phyloP scores from a whole-genome alignment of 2,797 vertebrate species.

The Gambusia yucatana region DNA sequence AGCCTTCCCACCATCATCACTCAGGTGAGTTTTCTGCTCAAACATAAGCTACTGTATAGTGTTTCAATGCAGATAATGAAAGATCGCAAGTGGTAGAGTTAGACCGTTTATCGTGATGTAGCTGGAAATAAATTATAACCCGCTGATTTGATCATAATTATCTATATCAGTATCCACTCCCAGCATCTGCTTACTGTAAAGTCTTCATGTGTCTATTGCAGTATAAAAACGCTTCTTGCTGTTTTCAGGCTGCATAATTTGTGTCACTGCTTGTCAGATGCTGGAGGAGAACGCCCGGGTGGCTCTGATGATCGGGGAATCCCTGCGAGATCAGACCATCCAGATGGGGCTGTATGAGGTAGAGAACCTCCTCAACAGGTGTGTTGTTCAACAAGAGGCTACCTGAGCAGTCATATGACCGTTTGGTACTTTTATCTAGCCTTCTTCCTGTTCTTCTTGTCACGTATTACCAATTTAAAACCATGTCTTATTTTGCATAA shows the following conservation, averaged over 20 bases:
- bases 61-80: not conserved
- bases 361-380: constrained; percentile 90
- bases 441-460: not conserved
- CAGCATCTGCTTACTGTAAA: constrained; percentile 1
- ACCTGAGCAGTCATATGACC: not conserved
- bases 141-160: not conserved
- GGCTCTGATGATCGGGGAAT: constrained; percentile 85
- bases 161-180: not conserved
- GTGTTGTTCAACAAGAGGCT: not conserved
- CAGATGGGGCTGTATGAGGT: constrained; percentile 92
- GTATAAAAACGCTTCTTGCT: not conserved
- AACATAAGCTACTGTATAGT: not conserved
- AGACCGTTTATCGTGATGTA: not conserved
- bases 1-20: constrained; percentile 90
- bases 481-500: not conserved
- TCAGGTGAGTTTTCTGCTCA: constrained; percentile 80
- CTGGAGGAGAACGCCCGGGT: constrained; percentile 92
- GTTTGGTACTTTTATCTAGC: not conserved
- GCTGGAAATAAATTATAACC: not conserved
- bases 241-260: not conserved
- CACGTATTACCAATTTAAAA: not conserved
- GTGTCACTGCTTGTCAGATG: constrained; percentile 81
- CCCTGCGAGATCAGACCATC: constrained; percentile 87
- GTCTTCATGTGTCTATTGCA: not conserved
- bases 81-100: not conserved